Conservation (phyloP, 2,113 vertebrate species). For the Tringa solitaria region DNA sequence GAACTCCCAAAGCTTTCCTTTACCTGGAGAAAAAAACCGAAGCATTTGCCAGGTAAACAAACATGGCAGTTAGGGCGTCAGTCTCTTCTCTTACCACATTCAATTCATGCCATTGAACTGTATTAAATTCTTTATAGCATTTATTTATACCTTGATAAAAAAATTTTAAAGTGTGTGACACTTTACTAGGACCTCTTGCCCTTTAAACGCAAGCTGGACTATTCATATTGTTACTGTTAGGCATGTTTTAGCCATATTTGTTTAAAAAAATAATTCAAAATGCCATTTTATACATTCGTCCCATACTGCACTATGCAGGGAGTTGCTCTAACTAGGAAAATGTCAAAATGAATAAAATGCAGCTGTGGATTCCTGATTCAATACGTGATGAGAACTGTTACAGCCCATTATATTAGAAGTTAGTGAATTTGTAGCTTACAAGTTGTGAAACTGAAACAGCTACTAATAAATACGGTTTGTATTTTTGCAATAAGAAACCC, state of each 20-base stretch:
- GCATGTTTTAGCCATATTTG: not conserved
- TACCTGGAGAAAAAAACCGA: not conserved
- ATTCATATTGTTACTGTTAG: not conserved
- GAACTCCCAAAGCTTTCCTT: not conserved
- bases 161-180: not conserved
- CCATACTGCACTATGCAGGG: conserved; percentile 6
- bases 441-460: not conserved
- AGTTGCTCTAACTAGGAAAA: conserved; percentile 58
- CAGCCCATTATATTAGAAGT: conserved; percentile 7
- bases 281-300: conserved; percentile 49
- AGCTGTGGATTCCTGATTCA: conserved; percentile 16
- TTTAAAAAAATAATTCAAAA: not conserved
- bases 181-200: not conserved
- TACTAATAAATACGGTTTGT: not conserved
- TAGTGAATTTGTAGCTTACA: conserved; percentile 13
- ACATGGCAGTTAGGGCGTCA: not conserved
- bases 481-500: not conserved
- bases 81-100: not conserved
- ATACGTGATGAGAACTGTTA: conserved; percentile 24
- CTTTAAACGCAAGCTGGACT: not conserved
- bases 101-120: not conserved
- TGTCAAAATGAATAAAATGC: conserved; percentile 18
- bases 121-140: not conserved
- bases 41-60: not conserved
- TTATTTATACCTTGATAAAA: not conserved